Evolutionary conservation across 2,888 invertebrate genomes (phyloP), one percentile per base, ranked within the genome.

Genomic region (Hydrotaea cyrtoneurina): DNA sequence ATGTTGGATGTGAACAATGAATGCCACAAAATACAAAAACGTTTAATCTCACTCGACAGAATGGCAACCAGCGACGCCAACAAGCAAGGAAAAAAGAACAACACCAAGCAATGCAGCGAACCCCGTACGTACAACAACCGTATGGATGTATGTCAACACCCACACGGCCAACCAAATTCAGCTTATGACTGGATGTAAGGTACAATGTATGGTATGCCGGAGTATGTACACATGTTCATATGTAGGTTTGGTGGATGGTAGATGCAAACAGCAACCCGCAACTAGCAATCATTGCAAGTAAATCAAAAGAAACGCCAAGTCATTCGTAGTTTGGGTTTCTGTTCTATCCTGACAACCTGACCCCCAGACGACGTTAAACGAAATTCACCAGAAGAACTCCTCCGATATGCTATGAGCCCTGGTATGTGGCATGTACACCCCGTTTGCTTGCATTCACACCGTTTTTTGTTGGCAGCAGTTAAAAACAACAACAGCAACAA

Each of bases 131-230:
- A 23, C 36, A 17, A 36, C 31, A 8, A 43, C 15, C 21, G 8
- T 4, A 36, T 17, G 11, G 31, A 64, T 64, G 69, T 86, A 86
- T 86, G 86, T 87, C 86, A 87, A 87, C 86, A 86, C 86, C 86
- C 86, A 86, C 86, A 85, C 85, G 57, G 57, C 50, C 71, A 13
- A 8, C 19, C 50, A 80, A 76, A 72, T 2, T 71, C 57, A 73
- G 72, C 64, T 83, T 64, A 39, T 50, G 15, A 15, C 50, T 50
- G 1, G 43, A 2, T 3, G 50, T 39, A 39, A 39, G 39, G 39
- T 39, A 39, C 39, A 39, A 39, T 39, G 50, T n/a, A 50, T 50
- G n/a, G 43, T n/a, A n/a, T 50, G n/a, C 2, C 4, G n/a, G n/a
- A 50, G 15, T n/a, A 43, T 8, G 50, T 43, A 15, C 1, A 10